Base-by-base conservation (phyloP, 2,888 invertebrate genomes). In the Oscheius sp. region DNA sequence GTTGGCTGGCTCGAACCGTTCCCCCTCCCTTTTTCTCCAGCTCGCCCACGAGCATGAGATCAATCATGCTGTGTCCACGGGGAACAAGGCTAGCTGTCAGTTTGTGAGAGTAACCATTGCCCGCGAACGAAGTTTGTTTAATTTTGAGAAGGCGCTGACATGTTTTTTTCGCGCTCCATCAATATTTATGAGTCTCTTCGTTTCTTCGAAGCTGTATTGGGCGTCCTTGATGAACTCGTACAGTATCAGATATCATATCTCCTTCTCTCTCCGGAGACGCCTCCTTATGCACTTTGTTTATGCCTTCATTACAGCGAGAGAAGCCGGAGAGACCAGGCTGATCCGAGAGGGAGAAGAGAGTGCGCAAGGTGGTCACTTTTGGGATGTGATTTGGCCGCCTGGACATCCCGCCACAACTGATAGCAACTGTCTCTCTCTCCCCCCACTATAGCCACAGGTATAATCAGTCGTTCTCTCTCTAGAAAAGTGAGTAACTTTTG, bases 271-370 rank as follows among this genome's bases (percentile, higher is more conserved):
- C 37, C n/a, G 37, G 10, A n/a, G 60, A 37, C 60, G 13, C 32
- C 29, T 33, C 68, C 55, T 58, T 57, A 32, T 58, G 29, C 70
- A 58, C 70, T 70, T 59, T 70, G 58, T 70, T 59, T 70, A 70
- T 70, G 59, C 70, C 70, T 70, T 59, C 70, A 70, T 70, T 70
- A 70, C 59, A 70, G 70, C 58, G 42, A 70, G 70, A 70, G 32
- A 47, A 70, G 11, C 35, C 55, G 29, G 59, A 59, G 58, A 70
- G 29, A 70, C 13, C 32, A 48, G 58, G 58, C n/a, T 29, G n/a
- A 59, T 58, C n/a, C 21, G 42, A 21, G 59, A 70, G 55, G 48
- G 21, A 10, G 42, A 42, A 42, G 47, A 70, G 58, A 70, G 70
- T 59, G 58, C 59, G 58, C 70, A 55, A 70, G 55, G 58, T 70